Evolutionary conservation across 2,797 vertebrate species (phyloP), one percentile per base, ranked within the genome.

Genomic region (Taenioides sp.): DNA sequence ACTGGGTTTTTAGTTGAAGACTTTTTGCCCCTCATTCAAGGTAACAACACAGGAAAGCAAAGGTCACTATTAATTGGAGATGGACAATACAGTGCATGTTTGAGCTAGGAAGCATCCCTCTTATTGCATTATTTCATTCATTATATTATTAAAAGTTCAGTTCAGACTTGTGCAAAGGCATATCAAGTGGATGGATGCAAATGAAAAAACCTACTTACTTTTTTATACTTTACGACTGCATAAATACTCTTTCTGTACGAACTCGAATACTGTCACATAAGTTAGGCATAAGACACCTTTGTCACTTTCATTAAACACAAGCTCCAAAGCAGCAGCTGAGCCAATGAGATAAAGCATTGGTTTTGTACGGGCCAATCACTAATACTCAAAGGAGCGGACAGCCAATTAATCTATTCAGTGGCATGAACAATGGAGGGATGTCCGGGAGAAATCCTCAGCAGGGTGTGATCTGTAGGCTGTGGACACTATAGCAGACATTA

Each of bases 311-410:
- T 91, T 92, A 87, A 88, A 84, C 80, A 79, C 79, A 1, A 78
- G 77, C 79, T 84, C 84, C 86, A 85, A 91, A 73, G 80, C 81
- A 81, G 76, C 17, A 88, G 81, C 93, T 93, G 91, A 90, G 83
- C 92, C 91, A 92, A 92, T 91, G 90, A 92, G 92, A 94, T 94
- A 93, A 94, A 91, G 81, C 81, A 67, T 72, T 67, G 70, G 84
- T 91, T 93, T 84, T 87, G 83, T 84, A 73, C 63, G 75, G 88
- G 83, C 87, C 90, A 92, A 92, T 93, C 88, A 86, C 80, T 84
- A 85, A 87, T 74, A 78, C 77, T 87, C 81, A 75, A 75, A 86
- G 74, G 70, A 84, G 73, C 16, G 75, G 80, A 84, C 82, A 87
- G 84, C 80, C 88, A 93, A 93, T 94, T 93, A 91, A 92, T 93